A percentile compares a stretch with the other conserved stretches of the same genome.
These are phyloP conservation scores for Drosophila suzukii DNA, from an alignment of 1,140 invertebrate species.

Conservation along the genomic window DNA sequence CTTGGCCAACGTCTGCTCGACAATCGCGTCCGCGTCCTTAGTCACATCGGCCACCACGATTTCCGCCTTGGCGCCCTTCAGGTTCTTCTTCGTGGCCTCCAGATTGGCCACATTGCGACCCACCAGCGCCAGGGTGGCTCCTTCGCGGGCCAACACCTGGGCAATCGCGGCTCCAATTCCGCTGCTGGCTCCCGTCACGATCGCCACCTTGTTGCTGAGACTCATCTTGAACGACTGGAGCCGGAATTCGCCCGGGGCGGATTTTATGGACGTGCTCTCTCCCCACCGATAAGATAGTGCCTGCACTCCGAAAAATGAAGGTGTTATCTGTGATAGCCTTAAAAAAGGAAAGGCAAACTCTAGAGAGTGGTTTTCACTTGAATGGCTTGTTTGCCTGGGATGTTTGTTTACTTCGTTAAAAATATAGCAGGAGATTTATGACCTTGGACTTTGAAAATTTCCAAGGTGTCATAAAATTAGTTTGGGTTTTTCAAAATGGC, in stretches of 20 bases:
- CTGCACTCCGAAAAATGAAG: slow-evolving; percentile 15
- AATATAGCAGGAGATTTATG: background rate
- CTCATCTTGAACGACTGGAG: slow-evolving; percentile 66
- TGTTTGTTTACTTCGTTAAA: background rate
- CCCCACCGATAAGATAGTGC: slow-evolving; percentile 60
- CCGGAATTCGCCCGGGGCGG: background rate
- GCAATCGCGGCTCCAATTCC: slow-evolving; percentile 94
- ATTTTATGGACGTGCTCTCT: slow-evolving; percentile 43
- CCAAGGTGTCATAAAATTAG: background rate
- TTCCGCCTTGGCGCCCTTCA: slow-evolving; percentile 30
- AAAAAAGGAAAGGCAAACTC: background rate
- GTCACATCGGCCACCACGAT: slow-evolving; percentile 87
- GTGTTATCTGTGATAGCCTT: background rate
- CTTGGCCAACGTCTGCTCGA: slow-evolving; percentile 89
- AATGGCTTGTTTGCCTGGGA: background rate
- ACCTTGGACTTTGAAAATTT: background rate
- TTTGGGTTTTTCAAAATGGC: background rate
- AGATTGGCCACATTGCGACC: slow-evolving; percentile 90
- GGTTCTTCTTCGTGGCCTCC: slow-evolving; percentile 75
- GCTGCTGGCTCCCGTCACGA: slow-evolving; percentile 93
- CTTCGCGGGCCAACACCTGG: slow-evolving; percentile 89
- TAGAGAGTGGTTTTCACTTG: background rate
- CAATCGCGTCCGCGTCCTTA: slow-evolving; percentile 90
- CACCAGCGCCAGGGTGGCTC: slow-evolving; percentile 89
- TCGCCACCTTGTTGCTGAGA: slow-evolving; percentile 87